Conservation (phyloP, 2,113 vertebrate genomes). For the Pelecanus crispus region DNA sequence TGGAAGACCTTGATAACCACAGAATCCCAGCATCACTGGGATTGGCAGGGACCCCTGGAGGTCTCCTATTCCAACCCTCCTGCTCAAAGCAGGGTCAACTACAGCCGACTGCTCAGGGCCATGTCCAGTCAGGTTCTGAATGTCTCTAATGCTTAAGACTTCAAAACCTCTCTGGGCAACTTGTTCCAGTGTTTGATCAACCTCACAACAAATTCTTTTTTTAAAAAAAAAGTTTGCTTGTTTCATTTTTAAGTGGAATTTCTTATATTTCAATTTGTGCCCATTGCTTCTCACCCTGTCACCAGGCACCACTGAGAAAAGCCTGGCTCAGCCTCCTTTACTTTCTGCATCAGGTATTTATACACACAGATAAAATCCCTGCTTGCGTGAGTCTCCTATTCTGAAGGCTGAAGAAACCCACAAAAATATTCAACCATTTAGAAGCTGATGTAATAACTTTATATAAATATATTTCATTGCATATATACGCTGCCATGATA, state of each 20-base stretch:
- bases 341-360: background rate
- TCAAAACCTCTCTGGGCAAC: background rate
- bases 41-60: background rate
- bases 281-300: background rate
- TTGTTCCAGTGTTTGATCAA: background rate
- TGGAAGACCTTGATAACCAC: background rate
- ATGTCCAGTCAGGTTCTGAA: background rate
- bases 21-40: background rate
- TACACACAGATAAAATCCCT: background rate
- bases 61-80: background rate
- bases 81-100: background rate
- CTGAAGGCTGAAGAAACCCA: background rate
- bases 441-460: background rate
- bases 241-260: background rate
- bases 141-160: background rate
- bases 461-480: background rate
- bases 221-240: background rate
- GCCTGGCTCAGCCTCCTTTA: background rate
- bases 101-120: background rate
- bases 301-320: background rate
- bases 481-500: background rate
- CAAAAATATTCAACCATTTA: background rate
- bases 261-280: background rate
- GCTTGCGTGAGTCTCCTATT: background rate
- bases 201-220: background rate